Evolutionary conservation across 2,888 invertebrate species (phyloP).

Genomic region (Caenorhabditis sulstoni): DNA sequence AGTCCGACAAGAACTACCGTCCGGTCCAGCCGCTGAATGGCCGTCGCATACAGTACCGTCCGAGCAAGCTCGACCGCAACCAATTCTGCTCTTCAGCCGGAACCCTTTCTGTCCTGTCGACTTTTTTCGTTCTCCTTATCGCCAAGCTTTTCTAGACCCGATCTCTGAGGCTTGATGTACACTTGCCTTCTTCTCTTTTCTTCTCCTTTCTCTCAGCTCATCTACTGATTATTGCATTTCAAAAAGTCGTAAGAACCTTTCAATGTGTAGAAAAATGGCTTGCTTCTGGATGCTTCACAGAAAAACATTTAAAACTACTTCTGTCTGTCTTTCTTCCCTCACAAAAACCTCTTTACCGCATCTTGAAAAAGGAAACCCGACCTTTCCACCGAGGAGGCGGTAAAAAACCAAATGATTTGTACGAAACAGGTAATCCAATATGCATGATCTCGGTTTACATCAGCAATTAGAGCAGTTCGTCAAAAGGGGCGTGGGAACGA

Average conservation of each 20-base stretch:
- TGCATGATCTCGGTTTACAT: conserved; percentile 42
- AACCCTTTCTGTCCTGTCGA: conserved; percentile 10
- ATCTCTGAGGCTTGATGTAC: conserved; percentile 47
- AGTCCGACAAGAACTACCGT: conserved; percentile 72
- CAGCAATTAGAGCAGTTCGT: conserved; percentile 39
- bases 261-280: not conserved
- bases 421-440: conserved; percentile 54
- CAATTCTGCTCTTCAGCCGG: conserved; percentile 60
- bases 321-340: not conserved
- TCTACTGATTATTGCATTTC: conserved; percentile 42
- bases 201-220: conserved; percentile 8
- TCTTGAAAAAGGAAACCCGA: conserved; percentile 34
- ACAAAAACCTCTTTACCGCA: not conserved
- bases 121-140: conserved; percentile 22
- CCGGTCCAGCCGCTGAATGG: conserved; percentile 78
- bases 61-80: conserved; percentile 64
- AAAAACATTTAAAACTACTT: not conserved
- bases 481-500: conserved; percentile 47
- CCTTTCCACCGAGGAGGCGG: conserved; percentile 32
- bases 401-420: conserved; percentile 29
- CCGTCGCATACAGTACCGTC: conserved; percentile 72
- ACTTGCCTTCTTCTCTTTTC: conserved; percentile 15
- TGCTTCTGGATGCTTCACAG: not conserved
- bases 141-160: conserved; percentile 33
- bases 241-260: conserved; percentile 29